A percentile compares a stretch with the other conserved stretches of the same genome.
phyloP scores from a whole-genome alignment of 2,888 invertebrate genomes.

The Aradus depressus region DNA sequence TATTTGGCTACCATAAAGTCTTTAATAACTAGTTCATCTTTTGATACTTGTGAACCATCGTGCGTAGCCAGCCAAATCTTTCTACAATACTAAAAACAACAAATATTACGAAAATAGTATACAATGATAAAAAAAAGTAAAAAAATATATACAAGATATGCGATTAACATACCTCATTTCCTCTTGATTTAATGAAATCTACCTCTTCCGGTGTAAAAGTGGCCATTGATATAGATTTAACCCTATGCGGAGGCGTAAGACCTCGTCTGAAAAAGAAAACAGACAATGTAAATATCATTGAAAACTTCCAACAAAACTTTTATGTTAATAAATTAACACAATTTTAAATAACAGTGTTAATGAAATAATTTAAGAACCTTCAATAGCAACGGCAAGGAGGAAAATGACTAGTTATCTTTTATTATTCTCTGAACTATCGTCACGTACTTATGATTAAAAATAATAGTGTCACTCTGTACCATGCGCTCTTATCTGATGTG shows the following conservation, averaged over 20 bases:
- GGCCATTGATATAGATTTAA: conserved; percentile 98
- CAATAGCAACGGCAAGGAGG: too few relatives aligned
- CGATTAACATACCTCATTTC: conserved; percentile 59
- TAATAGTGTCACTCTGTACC: too few relatives aligned
- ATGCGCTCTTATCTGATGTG: too few relatives aligned
- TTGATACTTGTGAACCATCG: conserved; percentile 53
- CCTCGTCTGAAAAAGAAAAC: conserved; percentile 63
- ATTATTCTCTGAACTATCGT: too few relatives aligned
- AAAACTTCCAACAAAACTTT: too few relatives aligned
- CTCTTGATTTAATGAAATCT: conserved; percentile 75
- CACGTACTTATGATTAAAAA: too few relatives aligned
- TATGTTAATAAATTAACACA: too few relatives aligned
- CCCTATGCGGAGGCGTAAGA: conserved; percentile 92
- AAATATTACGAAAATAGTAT: neutral
- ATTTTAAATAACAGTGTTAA: neutral
- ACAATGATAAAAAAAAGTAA: neutral
- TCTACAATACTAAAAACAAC: conserved; percentile 54
- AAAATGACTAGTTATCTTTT: too few relatives aligned
- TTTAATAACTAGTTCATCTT: conserved; percentile 80
- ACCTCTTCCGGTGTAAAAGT: conserved; percentile 93
- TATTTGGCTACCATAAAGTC: conserved; percentile 93
- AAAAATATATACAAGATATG: conserved; percentile 2
- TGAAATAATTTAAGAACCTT: neutral
- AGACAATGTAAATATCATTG: neutral
- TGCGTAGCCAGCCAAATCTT: conserved; percentile 87